These are phyloP conservation scores for Synergus laeviventris DNA, from an alignment of 2,888 invertebrate species.

Conservation along the genomic window DNA sequence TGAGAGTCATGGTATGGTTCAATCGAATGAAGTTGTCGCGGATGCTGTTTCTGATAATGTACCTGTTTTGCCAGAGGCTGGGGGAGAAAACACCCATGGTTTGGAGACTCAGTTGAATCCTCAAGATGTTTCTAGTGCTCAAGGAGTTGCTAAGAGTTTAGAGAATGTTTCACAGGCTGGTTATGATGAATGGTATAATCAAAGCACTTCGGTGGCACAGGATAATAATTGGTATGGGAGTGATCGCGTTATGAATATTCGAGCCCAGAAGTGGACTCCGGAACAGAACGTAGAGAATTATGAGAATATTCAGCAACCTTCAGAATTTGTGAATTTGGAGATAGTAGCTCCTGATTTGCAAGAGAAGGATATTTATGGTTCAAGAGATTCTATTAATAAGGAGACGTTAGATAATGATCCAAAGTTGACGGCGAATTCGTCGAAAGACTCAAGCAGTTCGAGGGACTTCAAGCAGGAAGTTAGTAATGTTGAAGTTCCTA, in stretches of 20 bases:
- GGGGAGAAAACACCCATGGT: conserved; percentile 31
- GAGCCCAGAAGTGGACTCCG: conserved; percentile 58
- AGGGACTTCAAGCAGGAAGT: conserved; percentile 65
- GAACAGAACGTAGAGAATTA: conserved; percentile 71
- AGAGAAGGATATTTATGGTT: conserved; percentile 69
- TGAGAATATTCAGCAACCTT: conserved; percentile 70
- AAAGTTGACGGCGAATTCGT: conserved; percentile 55
- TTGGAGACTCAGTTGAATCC: conserved; percentile 22
- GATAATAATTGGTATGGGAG: conserved; percentile 63
- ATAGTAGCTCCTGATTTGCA: conserved; percentile 67
- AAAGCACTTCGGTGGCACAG: conserved; percentile 57
- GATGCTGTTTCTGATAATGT: conserved; percentile 48
- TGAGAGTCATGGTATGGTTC: neutral
- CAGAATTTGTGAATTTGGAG: conserved; percentile 71
- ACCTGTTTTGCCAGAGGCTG: conserved; percentile 43
- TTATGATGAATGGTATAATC: conserved; percentile 74
- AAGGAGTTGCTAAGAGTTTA: conserved; percentile 39
- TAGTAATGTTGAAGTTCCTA: conserved; percentile 67
- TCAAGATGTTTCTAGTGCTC: conserved; percentile 4
- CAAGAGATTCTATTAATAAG: conserved; percentile 71
- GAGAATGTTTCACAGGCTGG: conserved; percentile 58
- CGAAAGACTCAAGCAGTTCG: conserved; percentile 55
- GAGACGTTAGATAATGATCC: conserved; percentile 72
- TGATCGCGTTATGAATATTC: conserved; percentile 55
- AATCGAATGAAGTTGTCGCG: conserved; percentile 12